Evolutionary conservation across 2,113 vertebrate species (phyloP), one percentile per base, ranked within the genome.

Genomic region (Bostrychus sinensis): DNA sequence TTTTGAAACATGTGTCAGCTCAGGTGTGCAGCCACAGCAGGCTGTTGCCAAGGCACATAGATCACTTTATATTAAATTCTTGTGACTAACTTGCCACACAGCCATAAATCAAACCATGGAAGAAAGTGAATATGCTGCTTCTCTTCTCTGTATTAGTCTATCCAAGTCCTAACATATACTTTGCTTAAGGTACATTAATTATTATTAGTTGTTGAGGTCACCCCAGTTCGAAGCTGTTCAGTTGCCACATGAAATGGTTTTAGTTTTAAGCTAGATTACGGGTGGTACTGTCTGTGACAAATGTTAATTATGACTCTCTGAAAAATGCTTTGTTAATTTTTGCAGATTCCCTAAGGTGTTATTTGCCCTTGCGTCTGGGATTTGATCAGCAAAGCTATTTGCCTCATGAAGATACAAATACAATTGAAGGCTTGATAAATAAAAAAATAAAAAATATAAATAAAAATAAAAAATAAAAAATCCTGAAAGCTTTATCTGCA

Each of bases 1-100:
- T n/a, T n/a, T n/a, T n/a, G n/a, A n/a, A n/a, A n/a, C n/a, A n/a
- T n/a, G n/a, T n/a, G n/a, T 89, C 71, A 48, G 74, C 74, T 86
- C 75, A 54, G 70, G 42, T 63, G 51, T 85, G 86, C 86, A 45
- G 72, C 89, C 86, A 86, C 74, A 66, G 38, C n/a, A 1, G 11
- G 30, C 32, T 22, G 70, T 62, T 87, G 86, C 89, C 86, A 89
- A 88, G 78, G 88, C 56, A 77, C 86, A 87, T 89, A 73, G 62
- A 89, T 89, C 88, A 86, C 77, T 82, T 84, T 84, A 89, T 87
- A 90, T 91, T 91, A 89, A 87, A 91, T 88, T 90, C 85, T 80
- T 82, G 81, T 55, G 72, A 50, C 77, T 75, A 73, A 75, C 46
- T 59, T 85, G 88, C 88, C 84, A 87, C 84, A 70, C 74, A 46